phyloP scores from a whole-genome alignment of 2,888 invertebrate genomes.

The Cacoxenus indagator region DNA sequence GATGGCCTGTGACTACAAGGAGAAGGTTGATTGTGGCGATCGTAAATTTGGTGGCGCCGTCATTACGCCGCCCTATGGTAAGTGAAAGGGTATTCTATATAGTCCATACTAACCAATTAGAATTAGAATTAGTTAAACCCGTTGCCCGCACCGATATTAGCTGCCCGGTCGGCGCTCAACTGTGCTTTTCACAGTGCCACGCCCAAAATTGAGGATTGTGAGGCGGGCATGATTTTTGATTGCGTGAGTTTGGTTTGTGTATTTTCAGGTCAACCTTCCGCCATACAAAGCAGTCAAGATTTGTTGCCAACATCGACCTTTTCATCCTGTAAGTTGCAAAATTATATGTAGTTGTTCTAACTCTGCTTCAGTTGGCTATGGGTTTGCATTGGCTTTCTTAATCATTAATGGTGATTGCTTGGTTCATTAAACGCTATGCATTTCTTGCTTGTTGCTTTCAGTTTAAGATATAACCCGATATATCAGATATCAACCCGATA shows the following conservation, averaged over 20 bases:
- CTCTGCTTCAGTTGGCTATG: not conserved
- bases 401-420: slow-evolving; percentile 5
- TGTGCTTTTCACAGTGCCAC: slow-evolving; percentile 72
- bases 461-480: slow-evolving; percentile 29
- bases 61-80: slow-evolving; percentile 35
- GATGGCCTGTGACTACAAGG: slow-evolving; percentile 75
- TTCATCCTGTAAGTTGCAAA: slow-evolving; percentile 46
- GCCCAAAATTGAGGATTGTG: slow-evolving; percentile 74
- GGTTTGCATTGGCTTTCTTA: slow-evolving; percentile 2
- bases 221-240: slow-evolving; percentile 76
- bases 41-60: slow-evolving; percentile 21
- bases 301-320: not conserved
- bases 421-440: slow-evolving; percentile 26
- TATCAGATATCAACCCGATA: not conserved
- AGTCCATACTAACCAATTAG: slow-evolving; percentile 34
- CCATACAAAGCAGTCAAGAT: slow-evolving; percentile 40
- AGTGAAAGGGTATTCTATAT: slow-evolving; percentile 26
- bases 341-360: not conserved
- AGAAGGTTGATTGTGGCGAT: slow-evolving; percentile 73
- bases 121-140: too few relatives aligned
- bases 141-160: slow-evolving; percentile 16
- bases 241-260: slow-evolving; percentile 73
- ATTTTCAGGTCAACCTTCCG: slow-evolving; percentile 50
- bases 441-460: slow-evolving; percentile 32
- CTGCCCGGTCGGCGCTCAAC: slow-evolving; percentile 72